Percentiles rank a stretch among this genome's conserved stretches.
Evolutionary conservation across 1,140 invertebrate genomes (phyloP).

Genomic region (Drosophila kurseongensis): DNA sequence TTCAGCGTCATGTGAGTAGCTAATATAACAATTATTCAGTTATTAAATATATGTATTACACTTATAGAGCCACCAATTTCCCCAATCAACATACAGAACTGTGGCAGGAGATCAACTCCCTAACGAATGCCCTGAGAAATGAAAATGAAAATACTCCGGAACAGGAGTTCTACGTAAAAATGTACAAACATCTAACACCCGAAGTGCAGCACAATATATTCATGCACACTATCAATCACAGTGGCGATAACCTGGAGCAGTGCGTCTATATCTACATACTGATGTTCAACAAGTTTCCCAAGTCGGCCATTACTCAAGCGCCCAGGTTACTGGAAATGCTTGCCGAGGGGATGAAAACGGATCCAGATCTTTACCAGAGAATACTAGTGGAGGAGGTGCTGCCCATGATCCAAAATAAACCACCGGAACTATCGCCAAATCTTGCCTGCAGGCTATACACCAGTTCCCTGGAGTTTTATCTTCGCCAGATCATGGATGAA

Average conservation of each 20-base stretch:
- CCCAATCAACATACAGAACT: constrained; percentile 86
- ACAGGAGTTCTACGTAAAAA: constrained; percentile 86
- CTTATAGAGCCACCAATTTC: constrained; percentile 84
- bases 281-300: constrained; percentile 92
- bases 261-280: constrained; percentile 91
- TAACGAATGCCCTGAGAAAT: constrained; percentile 90
- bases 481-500: constrained; percentile 85
- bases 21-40: background rate
- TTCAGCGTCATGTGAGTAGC: constrained; percentile 87
- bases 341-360: constrained; percentile 72
- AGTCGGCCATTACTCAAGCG: constrained; percentile 90
- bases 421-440: constrained; percentile 68
- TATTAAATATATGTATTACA: background rate
- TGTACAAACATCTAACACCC: constrained; percentile 89
- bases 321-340: constrained; percentile 78
- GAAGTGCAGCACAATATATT: constrained; percentile 91
- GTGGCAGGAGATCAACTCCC: constrained; percentile 92
- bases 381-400: constrained; percentile 80
- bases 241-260: constrained; percentile 94
- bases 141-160: constrained; percentile 83
- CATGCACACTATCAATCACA: constrained; percentile 92
- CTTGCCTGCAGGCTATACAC: constrained; percentile 76
- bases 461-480: constrained; percentile 78
- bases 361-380: constrained; percentile 74
- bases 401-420: constrained; percentile 79